Percentiles rank a stretch among this genome's conserved stretches.
Conservation (phyloP, 2,113 vertebrate species). For the Sinocyclocheilus anshuiensis region DNA sequence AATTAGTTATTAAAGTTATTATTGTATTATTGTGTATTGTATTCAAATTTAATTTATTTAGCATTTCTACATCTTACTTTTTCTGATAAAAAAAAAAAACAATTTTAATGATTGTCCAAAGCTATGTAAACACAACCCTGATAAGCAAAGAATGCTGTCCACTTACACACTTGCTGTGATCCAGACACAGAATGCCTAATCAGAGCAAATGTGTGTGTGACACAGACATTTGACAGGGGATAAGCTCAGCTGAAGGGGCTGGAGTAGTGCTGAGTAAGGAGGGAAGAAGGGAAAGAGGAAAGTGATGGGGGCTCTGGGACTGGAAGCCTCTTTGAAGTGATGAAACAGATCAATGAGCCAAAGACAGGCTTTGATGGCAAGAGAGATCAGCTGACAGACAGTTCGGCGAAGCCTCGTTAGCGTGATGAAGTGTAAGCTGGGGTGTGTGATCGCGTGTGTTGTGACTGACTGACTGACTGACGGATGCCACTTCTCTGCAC, state of each 20-base stretch:
- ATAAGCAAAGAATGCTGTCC: neutral
- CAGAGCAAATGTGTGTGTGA: neutral
- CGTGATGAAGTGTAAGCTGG: slow-evolving; percentile 45
- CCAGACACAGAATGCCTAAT: neutral
- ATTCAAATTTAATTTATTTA: too few relatives aligned
- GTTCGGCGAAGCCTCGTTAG: slow-evolving; percentile 39
- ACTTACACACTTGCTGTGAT: slow-evolving; percentile 21
- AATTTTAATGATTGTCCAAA: neutral
- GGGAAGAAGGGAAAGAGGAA: neutral
- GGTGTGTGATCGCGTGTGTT: neutral
- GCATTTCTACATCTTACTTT: neutral
- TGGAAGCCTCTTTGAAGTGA: slow-evolving; percentile 48
- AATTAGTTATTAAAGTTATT: neutral
- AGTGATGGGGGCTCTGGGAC: slow-evolving; percentile 6
- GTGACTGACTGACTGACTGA: slow-evolving; percentile 24
- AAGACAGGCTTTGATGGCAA: slow-evolving; percentile 44
- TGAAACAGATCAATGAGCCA: slow-evolving; percentile 56
- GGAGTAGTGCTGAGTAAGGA: neutral
- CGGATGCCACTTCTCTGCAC: slow-evolving; percentile 52
- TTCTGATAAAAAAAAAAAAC: neutral
- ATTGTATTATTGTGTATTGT: neutral
- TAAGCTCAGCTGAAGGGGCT: neutral
- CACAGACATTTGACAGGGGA: neutral
- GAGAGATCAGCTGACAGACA: slow-evolving; percentile 46
- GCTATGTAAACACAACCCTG: neutral